Evolutionary conservation across 1,140 invertebrate genomes (phyloP), one percentile per base, ranked within the genome.

Genomic region (Meloidogyne exigua): DNA sequence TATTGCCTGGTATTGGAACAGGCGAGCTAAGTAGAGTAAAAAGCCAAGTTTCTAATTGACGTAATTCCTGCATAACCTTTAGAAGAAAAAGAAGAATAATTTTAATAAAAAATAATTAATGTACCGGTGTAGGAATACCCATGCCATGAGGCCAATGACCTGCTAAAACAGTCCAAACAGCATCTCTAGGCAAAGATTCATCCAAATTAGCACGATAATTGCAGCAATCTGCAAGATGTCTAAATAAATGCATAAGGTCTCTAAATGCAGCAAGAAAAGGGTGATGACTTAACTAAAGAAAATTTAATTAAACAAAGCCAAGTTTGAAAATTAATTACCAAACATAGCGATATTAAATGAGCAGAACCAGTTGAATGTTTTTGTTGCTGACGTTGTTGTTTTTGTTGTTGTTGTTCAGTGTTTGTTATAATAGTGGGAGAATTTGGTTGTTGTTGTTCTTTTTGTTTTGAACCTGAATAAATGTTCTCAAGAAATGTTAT

Each of bases 201-300:
- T 83, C 82, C 36, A 66, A 62, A 68, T 83, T 83, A 44, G 82
- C 83, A 92, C 95, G 76, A 23, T 71, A 66, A 69, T 89, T 98
- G 94, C 95, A 97, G 68, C 94, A 93, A 89, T 98, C 95, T 84
- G 99, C 96, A 75, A 99, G 90, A 86, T 93, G 93, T 88, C 95
- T 94, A 81, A 99, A 90, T 84, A 96, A 92, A 89, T 94, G 94
- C 78, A 99, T 91, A 90, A 95, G 96, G 89, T 98, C 94, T 76
- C 96, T 92, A 90, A 98, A 98, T 85, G 93, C 95, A 64, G 95
- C 93, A 88, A 99, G 96, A 89, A 99, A 98, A 49, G 96, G 95
- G 91, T 99, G 96, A 91, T 99, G 96, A 78, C 95, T 98, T 63
- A 99, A 91, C 72, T 81, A 99, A 92, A 95, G 97, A 12, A 21